Base-by-base conservation (phyloP, 1,140 invertebrate species). In the Cotesia vestalis region DNA sequence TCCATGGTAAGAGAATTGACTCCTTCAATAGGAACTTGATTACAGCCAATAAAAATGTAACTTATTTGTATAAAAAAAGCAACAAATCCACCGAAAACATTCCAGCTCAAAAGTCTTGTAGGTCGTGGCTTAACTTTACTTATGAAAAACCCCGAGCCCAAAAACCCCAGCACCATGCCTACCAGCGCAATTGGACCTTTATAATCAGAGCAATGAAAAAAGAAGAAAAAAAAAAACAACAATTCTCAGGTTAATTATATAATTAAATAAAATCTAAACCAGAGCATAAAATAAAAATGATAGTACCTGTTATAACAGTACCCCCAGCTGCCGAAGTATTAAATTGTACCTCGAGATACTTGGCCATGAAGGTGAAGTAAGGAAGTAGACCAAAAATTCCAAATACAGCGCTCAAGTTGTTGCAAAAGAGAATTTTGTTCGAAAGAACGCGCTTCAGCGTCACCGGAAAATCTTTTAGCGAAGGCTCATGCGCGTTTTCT, bases 301-400 rank as follows among this genome's bases (percentile, higher is more conserved):
- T 17, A 14, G 55, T 83, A 87, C 92, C 92, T 76, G 90, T 88
- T 72, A 92, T 84, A 34, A 91, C 83, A 6, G 89, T 91, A 12
- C 91, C 91, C 59, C 84, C 84, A 9, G 90, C 89, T 6, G 92
- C 87, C 0, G 90, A 89, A 66, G 89, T 89, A 75, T 89, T 85
- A 73, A 91, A 94, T 76, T 92, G 90, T 4, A 91, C 88, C 83
- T 93, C 92, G 75, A 93, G 88, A 77, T 93, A 93, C 77, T 92
- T 93, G 4, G 91, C 90, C 75, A 92, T 83, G 76, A 90, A 93
- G 2, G 91, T 92, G 74, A 91, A 90, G 69, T 92, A 93, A 0
- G 91, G 91, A 4, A 90, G 88, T 4, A 90, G 88, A 4, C 92
- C 91, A 57, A 93, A 84, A 11, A 93, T 86, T 69, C 90, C 90